Conservation (phyloP, 2,113 vertebrate species). For the Anas platyrhynchos region DNA sequence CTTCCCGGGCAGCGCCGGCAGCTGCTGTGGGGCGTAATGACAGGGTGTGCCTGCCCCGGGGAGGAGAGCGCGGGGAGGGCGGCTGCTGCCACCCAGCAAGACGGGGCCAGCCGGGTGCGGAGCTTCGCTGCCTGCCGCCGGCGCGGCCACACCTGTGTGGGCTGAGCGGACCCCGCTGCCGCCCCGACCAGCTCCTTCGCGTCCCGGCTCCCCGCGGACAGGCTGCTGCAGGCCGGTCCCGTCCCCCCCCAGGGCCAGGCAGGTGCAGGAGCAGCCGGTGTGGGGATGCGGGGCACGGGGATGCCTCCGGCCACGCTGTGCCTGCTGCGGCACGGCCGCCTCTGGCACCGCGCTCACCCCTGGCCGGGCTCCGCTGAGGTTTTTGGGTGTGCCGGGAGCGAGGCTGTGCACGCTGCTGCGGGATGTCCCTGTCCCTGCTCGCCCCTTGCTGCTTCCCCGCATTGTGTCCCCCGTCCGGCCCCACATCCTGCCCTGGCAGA, state of each 20-base stretch:
- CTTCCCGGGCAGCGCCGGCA: too few relatives aligned
- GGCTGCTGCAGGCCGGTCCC: constrained; percentile 39
- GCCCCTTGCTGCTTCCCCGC: not conserved
- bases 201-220: too few relatives aligned
- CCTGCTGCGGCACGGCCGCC: rapidly evolving
- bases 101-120: too few relatives aligned
- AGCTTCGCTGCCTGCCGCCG: too few relatives aligned
- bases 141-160: too few relatives aligned
- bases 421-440: not conserved
- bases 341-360: not conserved
- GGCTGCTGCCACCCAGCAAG: too few relatives aligned
- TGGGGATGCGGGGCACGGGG: rapidly evolving
- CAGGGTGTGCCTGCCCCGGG: too few relatives aligned
- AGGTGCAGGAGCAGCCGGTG: not conserved
- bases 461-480: not conserved
- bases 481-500: not conserved
- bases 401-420: not conserved
- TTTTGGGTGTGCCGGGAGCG: not conserved
- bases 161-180: too few relatives aligned
- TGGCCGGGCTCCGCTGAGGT: not conserved
- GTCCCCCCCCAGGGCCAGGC: constrained; percentile 9
- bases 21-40: too few relatives aligned
- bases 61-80: too few relatives aligned
- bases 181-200: too few relatives aligned
- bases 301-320: rapidly evolving